A percentile compares a stretch with the other conserved stretches of the same genome.
phyloP scores from a whole-genome alignment of 2,888 invertebrate species.

The Amblyteles armatorius region DNA sequence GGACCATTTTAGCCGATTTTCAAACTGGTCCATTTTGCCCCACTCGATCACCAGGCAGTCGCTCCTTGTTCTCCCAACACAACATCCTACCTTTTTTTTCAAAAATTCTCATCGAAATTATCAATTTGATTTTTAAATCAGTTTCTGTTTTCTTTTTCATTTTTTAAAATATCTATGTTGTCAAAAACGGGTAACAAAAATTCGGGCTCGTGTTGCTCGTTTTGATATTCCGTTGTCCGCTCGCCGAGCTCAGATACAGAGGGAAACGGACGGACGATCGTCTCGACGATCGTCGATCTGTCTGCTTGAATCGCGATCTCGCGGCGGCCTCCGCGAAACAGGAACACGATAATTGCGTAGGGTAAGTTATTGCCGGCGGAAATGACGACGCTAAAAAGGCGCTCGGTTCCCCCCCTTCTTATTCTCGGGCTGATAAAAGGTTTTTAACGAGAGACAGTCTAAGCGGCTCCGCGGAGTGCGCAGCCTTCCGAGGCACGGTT shows the following conservation, averaged over 20 bases:
- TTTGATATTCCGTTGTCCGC: not conserved
- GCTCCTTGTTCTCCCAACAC: too few species aligned
- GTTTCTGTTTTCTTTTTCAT: not conserved
- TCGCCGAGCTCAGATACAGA: not conserved
- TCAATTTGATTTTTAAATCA: not conserved
- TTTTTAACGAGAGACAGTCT: conserved; percentile 47
- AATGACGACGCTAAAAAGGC: conserved; percentile 74
- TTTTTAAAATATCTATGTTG: not conserved
- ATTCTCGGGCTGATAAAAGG: conserved; percentile 44
- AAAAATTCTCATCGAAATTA: not conserved
- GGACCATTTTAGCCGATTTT: too few species aligned
- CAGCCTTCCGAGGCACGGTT: not conserved
- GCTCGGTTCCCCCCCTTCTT: conserved; percentile 27
- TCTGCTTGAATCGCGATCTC: not conserved
- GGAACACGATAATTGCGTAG: conserved; percentile 74
- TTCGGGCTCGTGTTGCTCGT: not conserved
- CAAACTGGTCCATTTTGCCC: too few species aligned
- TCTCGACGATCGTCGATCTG: too few species aligned
- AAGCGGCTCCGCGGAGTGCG: not conserved
- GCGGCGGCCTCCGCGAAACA: conserved; percentile 66
- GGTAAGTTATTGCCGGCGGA: conserved; percentile 74
- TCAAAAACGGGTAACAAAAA: not conserved
- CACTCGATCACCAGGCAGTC: too few species aligned
- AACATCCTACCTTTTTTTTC: too few species aligned
- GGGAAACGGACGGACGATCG: conserved; percentile 9